These are phyloP conservation scores for Plutella xylostella DNA, from an alignment of 2,888 invertebrate species.

Conservation along the genomic window DNA sequence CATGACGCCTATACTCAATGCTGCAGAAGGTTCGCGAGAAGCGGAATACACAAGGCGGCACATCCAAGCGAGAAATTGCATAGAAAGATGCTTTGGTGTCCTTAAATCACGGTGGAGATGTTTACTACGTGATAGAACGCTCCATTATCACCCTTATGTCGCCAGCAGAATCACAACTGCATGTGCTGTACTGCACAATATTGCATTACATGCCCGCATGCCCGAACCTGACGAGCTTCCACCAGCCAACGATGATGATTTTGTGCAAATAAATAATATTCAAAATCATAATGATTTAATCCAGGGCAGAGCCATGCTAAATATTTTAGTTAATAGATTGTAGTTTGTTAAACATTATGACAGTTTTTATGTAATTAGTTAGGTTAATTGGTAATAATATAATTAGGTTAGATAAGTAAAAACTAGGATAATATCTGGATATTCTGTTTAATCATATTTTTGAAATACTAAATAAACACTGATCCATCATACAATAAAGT, in stretches of 20 bases:
- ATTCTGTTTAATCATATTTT: too few relatives aligned
- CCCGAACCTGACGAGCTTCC: not conserved
- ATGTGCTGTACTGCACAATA: not conserved
- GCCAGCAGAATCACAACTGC: not conserved
- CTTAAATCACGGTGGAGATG: slow-evolving; percentile 21
- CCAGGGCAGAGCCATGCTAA: not conserved
- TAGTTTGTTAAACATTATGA: too few relatives aligned
- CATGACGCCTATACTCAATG: slow-evolving; percentile 22
- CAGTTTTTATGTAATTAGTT: too few relatives aligned
- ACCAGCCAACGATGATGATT: not conserved
- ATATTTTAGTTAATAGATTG: not conserved
- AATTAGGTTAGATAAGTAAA: too few relatives aligned
- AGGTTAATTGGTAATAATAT: too few relatives aligned
- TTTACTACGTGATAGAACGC: slow-evolving; percentile 17
- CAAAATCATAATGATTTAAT: not conserved
- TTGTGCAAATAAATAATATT: not conserved
- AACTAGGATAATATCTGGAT: too few relatives aligned
- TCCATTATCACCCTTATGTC: not conserved
- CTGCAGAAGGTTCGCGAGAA: slow-evolving; percentile 18
- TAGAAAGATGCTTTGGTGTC: slow-evolving; percentile 21
- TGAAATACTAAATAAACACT: too few relatives aligned
- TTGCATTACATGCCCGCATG: not conserved
- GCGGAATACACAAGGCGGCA: slow-evolving; percentile 18
- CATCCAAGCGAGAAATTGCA: slow-evolving; percentile 16
- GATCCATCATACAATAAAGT: too few relatives aligned